Conservation (phyloP, 2,888 invertebrate species). For the Plagodis dolabraria region DNA sequence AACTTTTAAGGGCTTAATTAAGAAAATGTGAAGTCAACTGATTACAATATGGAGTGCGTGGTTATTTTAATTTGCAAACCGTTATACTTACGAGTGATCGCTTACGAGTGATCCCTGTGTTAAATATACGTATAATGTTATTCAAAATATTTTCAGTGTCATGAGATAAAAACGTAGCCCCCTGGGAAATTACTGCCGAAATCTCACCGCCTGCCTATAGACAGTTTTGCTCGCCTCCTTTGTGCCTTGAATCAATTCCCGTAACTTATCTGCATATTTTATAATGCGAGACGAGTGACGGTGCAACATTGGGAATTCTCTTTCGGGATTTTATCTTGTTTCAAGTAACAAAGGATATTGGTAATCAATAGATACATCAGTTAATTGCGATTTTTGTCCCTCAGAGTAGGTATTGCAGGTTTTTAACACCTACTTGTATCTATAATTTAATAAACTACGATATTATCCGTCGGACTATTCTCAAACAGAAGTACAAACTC, state of each 20-base stretch:
- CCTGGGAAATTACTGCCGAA: slow-evolving; percentile 82
- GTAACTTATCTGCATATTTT: slow-evolving; percentile 83
- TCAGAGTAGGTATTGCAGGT: neutral
- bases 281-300: slow-evolving; percentile 76
- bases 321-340: slow-evolving; percentile 59
- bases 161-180: slow-evolving; percentile 74
- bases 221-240: slow-evolving; percentile 71
- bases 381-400: slow-evolving; percentile 9
- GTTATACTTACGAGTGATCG: slow-evolving; percentile 13
- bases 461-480: no score
- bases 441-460: no score
- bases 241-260: slow-evolving; percentile 83
- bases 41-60: slow-evolving; percentile 16
- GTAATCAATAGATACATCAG: slow-evolving; percentile 19
- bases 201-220: slow-evolving; percentile 76
- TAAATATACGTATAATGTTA: slow-evolving; percentile 46
- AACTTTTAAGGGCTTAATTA: slow-evolving; percentile 43
- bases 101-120: slow-evolving; percentile 13
- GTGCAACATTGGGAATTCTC: slow-evolving; percentile 61
- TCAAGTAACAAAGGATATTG: slow-evolving; percentile 34
- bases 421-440: no score
- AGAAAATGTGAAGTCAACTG: slow-evolving; percentile 25
- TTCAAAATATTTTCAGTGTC: slow-evolving; percentile 74
- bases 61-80: slow-evolving; percentile 19
- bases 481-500: no score